Percentiles rank a stretch among this genome's conserved stretches.
Evolutionary conservation across 2,113 vertebrate genomes (phyloP).

Genomic region (Montifringilla adamsi): DNA sequence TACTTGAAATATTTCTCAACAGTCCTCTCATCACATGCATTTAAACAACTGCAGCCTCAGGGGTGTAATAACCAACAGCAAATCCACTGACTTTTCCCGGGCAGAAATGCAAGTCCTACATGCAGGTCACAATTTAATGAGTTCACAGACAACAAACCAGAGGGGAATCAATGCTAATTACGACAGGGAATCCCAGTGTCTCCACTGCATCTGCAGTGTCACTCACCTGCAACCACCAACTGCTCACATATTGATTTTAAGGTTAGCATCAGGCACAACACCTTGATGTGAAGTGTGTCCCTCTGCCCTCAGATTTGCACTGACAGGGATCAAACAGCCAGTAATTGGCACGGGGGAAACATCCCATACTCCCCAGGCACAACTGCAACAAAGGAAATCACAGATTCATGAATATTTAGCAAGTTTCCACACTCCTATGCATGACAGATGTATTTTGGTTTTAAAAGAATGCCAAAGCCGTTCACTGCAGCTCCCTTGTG

Average conservation of each 20-base stretch:
- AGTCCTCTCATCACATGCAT: conserved; percentile 27
- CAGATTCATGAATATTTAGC: conserved; percentile 23
- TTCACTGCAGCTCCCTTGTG: background rate
- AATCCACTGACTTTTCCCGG: background rate
- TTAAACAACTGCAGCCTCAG: conserved; percentile 38
- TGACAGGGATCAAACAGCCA: background rate
- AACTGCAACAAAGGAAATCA: background rate
- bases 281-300: background rate
- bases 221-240: background rate
- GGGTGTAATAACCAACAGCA: background rate
- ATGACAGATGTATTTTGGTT: background rate
- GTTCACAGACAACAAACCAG: background rate
- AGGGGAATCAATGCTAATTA: background rate
- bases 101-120: background rate
- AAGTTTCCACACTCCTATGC: background rate
- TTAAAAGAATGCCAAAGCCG: background rate
- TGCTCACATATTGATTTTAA: background rate
- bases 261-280: background rate
- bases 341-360: background rate
- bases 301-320: background rate
- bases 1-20: conserved; percentile 33
- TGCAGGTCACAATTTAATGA: conserved; percentile 33
- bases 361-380: background rate
- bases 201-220: background rate
- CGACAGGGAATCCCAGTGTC: background rate